Conservation (phyloP, 1,140 invertebrate species). For the Pogonognathellus flavescens region DNA sequence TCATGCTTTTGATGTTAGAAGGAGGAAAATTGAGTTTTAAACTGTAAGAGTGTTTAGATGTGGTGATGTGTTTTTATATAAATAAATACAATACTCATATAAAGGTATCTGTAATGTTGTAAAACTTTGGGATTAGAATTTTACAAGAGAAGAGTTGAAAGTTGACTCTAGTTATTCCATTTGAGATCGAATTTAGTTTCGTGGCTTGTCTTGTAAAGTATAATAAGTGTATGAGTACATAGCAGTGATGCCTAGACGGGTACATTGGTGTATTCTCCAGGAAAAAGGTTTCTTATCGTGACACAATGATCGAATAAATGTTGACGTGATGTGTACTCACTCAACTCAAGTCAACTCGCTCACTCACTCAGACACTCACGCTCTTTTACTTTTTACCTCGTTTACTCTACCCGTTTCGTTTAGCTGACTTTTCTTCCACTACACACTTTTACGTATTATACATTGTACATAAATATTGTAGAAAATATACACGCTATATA, state of each 20-base stretch:
- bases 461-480: not conserved
- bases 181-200: constrained; percentile 20
- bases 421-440: not conserved
- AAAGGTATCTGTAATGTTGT: too few relatives aligned
- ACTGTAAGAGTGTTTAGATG: not conserved
- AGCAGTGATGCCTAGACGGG: not conserved
- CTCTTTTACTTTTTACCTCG: constrained; percentile 31
- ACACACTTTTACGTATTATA: not conserved
- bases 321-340: constrained; percentile 55
- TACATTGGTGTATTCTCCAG: not conserved
- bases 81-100: too few relatives aligned
- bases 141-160: not conserved
- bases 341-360: not conserved
- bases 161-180: constrained; percentile 12
- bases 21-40: too few relatives aligned
- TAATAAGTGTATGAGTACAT: too few relatives aligned
- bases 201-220: constrained; percentile 17
- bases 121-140: too few relatives aligned
- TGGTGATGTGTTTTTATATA: not conserved
- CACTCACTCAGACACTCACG: constrained; percentile 24
- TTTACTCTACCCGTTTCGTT: constrained; percentile 28
- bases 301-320: constrained; percentile 56
- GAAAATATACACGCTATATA: not conserved
- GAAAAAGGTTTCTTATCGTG: constrained; percentile 55
- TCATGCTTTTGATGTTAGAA: too few relatives aligned